Evolutionary conservation across 2,113 vertebrate genomes (phyloP), one percentile per base, ranked within the genome.

Genomic region (Sebastes fasciatus): DNA sequence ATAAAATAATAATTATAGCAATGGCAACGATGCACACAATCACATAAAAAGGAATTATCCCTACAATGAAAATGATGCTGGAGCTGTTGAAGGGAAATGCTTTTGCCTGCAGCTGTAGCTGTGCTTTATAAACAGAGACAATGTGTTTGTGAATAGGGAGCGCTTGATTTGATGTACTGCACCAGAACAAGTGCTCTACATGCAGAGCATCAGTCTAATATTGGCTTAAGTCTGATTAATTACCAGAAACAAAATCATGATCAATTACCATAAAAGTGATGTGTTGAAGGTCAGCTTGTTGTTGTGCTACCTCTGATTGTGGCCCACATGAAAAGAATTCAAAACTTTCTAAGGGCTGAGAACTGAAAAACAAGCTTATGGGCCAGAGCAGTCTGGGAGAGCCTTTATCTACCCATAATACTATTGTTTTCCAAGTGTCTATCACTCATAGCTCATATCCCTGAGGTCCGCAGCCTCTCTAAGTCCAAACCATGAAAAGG

Each of bases 41-140:
- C 64, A 64, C 54, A 76, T 84, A 71, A 80, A 77, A 75, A 85
- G 16, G 9, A 69, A 69, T 55, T 23, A 69, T 49, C 21, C 14
- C 4, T 3, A 43, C 57, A 69, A 67, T 58, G 40, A 77, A 69
- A 63, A 80, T 68, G 26, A 67, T 64, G 45, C 71, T 74, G 78
- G 34, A 40, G 70, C 58, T n/a, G 68, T 71, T 68, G 64, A 49
- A 62, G 46, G 70, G 19, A 82, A 80, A 68, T 2, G 11, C 9
- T 71, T 26, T 57, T 16, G 69, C 77, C 83, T 81, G 79, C 26
- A 67, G 78, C 68, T 73, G 46, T 64, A 67, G 78, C 68, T 73
- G 46, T 67, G 63, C 76, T 75, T 83, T 16, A 76, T 76, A 70
- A 73, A 82, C 69, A 76, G 40, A 54, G 8, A 42, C 46, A 64